Conservation (phyloP, 2,113 vertebrate species). For the Scopus umbretta region DNA sequence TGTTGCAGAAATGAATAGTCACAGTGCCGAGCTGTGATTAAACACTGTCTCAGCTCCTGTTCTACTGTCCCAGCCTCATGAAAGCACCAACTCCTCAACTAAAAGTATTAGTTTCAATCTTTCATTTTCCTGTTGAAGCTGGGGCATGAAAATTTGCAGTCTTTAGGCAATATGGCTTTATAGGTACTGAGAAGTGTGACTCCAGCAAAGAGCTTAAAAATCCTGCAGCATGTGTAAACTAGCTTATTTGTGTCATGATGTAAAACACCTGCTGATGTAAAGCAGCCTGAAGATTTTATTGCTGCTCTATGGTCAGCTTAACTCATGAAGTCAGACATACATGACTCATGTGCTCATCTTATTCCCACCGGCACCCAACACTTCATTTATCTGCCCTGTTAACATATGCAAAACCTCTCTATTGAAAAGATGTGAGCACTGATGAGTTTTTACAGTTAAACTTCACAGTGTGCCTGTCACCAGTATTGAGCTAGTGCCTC, state of each 20-base stretch:
- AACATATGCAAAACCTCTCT: background rate
- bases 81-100: background rate
- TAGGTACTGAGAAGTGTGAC: background rate
- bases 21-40: background rate
- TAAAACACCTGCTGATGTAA: slow-evolving; percentile 18
- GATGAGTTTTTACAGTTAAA: background rate
- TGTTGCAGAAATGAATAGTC: background rate
- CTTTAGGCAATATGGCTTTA: background rate
- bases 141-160: background rate
- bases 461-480: background rate
- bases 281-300: slow-evolving; percentile 29
- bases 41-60: background rate
- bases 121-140: background rate
- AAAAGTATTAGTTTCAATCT: background rate
- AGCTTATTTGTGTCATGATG: background rate
- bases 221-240: background rate
- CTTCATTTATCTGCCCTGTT: background rate
- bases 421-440: background rate
- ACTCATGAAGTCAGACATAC: background rate
- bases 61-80: background rate
- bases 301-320: background rate
- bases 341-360: background rate
- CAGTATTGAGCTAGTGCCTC: background rate
- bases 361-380: background rate
- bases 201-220: background rate